Conservation (phyloP, 2,797 vertebrate species). For the Malacoctenus gilli region DNA sequence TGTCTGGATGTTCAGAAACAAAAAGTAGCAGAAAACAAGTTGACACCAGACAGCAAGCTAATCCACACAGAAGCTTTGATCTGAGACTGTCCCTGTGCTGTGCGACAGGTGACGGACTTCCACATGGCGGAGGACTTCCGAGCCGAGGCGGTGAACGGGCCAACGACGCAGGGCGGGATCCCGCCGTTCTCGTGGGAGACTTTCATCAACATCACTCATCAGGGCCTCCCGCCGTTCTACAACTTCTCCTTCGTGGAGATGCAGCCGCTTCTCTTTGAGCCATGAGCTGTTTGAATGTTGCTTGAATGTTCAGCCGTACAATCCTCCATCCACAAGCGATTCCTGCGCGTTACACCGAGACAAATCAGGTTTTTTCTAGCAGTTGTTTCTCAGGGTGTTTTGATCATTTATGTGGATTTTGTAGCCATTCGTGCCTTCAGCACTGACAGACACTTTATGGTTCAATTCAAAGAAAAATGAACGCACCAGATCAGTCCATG, state of each 20-base stretch:
- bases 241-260: slow-evolving; percentile 88
- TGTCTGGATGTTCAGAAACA: too few species aligned
- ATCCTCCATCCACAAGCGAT: too few species aligned
- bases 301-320: not conserved
- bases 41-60: too few species aligned
- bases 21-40: too few species aligned
- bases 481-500: slow-evolving; percentile 10
- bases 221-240: slow-evolving; percentile 87
- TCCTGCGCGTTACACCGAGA: too few species aligned
- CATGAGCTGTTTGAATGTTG: slow-evolving; percentile 54
- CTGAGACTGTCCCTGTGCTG: fast-evolving
- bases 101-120: slow-evolving; percentile 87
- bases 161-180: slow-evolving; percentile 87
- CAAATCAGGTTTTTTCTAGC: not conserved
- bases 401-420: not conserved
- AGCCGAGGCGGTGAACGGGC: slow-evolving; percentile 88
- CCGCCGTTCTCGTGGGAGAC: slow-evolving; percentile 86
- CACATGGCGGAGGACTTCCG: slow-evolving; percentile 81
- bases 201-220: slow-evolving; percentile 85
- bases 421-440: slow-evolving; percentile 39
- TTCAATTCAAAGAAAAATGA: slow-evolving; percentile 20
- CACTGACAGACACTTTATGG: slow-evolving; percentile 5
- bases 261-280: slow-evolving; percentile 81
- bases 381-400: slow-evolving; percentile 10
- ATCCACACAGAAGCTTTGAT: too few species aligned